These are phyloP conservation scores for Perdix hodgsoniae DNA, from an alignment of 2,797 vertebrate species.

Conservation along the genomic window DNA sequence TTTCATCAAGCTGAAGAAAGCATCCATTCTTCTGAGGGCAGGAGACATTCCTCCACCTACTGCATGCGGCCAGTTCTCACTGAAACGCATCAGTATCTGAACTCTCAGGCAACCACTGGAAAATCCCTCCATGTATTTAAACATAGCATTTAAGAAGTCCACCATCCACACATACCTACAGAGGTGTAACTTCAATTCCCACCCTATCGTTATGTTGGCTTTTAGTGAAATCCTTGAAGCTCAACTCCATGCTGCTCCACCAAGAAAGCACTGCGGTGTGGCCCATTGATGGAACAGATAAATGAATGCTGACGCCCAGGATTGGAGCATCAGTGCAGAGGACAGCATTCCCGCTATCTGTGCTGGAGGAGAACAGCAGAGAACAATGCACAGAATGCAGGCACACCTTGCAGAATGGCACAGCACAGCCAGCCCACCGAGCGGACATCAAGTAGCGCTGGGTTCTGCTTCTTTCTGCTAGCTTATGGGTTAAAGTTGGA, in stretches of 20 bases:
- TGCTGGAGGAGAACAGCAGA: neutral
- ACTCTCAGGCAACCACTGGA: neutral
- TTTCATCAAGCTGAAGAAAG: constrained; percentile 9
- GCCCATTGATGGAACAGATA: accelerated
- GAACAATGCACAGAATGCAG: neutral
- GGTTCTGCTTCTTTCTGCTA: neutral
- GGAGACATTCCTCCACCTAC: neutral
- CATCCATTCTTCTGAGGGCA: neutral
- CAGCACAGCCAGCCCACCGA: accelerated
- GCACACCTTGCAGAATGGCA: accelerated
- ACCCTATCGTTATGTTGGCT: neutral
- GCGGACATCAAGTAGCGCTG: neutral
- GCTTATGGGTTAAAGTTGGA: neutral
- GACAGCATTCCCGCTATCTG: neutral
- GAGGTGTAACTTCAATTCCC: neutral
- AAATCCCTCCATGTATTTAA: neutral
- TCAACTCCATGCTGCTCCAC: neutral
- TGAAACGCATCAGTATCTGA: neutral
- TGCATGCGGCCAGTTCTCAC: neutral
- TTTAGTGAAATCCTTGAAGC: neutral
- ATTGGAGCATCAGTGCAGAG: neutral
- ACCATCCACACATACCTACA: accelerated
- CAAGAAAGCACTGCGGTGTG: accelerated
- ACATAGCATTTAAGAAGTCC: neutral
- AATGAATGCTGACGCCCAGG: neutral